Evolutionary conservation across 2,797 vertebrate species (phyloP), one percentile per base, ranked within the genome.

Genomic region (Thalassophryne amazonica): DNA sequence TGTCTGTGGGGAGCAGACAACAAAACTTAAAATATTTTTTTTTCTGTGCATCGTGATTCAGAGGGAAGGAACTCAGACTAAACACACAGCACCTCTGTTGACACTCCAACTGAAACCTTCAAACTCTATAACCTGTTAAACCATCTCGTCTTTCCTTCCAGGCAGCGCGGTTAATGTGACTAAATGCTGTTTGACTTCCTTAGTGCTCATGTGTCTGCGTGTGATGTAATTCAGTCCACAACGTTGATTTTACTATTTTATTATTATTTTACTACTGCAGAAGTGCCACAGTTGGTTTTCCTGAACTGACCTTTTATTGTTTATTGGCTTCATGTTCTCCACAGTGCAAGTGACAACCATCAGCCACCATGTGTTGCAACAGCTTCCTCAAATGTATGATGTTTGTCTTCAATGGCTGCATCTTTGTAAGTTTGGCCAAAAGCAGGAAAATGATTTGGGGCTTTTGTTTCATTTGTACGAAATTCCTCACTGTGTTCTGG

Each of bases 391-490:
- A 92, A 73, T 46, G 76, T 0, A 86, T 89, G 83, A 92, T 93
- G 91, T 92, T 92, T 20, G 10, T 89, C 58, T 89, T 91, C 71
- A 93, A 92, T 23, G 86, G 88, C 6, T 17, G 34, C 68, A 90
- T 92, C 73, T 92, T 89, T 76, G 92, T 93, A 78, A 91, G 92
- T 92, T n/a, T 29, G 5, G 7, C 20, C 10, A 29, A 25, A 20
- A 29, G 35, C 4, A 10, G 19, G 16, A 10, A 15, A 2, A 25
- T 23, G 18, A 0, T 27, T 13, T 15, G 32, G 2, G 13, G 2
- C 9, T 20, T 43, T 16, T 40, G 4, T n/a, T n/a, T n/a, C n/a
- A n/a, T n/a, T n/a, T n/a, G n/a, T n/a, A n/a, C n/a, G n/a, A n/a
- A n/a, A n/a, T 17, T 11, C 25, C 12, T 39, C 5, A 2, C 42